These are phyloP conservation scores for Hypomecis punctinalis DNA, from an alignment of 2,888 invertebrate genomes.

Conservation along the genomic window DNA sequence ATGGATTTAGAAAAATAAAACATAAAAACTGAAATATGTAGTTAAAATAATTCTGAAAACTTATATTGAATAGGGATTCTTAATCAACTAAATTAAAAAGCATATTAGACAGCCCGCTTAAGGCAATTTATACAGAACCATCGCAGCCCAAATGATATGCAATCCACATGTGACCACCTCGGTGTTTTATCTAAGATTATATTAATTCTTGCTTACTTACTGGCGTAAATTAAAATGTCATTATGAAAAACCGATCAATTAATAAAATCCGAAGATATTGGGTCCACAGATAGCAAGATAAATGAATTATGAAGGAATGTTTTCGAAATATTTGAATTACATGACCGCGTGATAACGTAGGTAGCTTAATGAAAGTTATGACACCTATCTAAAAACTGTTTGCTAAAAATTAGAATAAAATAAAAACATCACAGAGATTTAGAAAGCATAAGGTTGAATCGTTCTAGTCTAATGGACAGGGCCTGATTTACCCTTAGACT, in stretches of 20 bases:
- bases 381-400: too few species aligned
- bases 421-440: too few species aligned
- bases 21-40: too few species aligned
- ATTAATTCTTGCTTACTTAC: slow-evolving; percentile 10
- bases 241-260: slow-evolving; percentile 18
- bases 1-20: too few species aligned
- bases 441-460: too few species aligned
- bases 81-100: too few species aligned
- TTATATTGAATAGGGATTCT: too few species aligned
- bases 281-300: slow-evolving; percentile 6
- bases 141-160: neutral
- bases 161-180: slow-evolving; percentile 9
- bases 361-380: neutral
- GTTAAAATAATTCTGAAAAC: too few species aligned
- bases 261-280: slow-evolving; percentile 15
- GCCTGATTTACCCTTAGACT: too few species aligned
- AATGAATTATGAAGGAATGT: neutral
- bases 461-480: too few species aligned
- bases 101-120: neutral
- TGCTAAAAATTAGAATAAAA: neutral
- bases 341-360: neutral
- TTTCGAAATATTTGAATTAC: slow-evolving; percentile 7
- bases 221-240: slow-evolving; percentile 13
- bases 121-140: neutral
- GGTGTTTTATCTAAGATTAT: slow-evolving; percentile 15